Evolutionary conservation across 2,113 vertebrate genomes (phyloP).

Genomic region (Kryptolebias marmoratus): DNA sequence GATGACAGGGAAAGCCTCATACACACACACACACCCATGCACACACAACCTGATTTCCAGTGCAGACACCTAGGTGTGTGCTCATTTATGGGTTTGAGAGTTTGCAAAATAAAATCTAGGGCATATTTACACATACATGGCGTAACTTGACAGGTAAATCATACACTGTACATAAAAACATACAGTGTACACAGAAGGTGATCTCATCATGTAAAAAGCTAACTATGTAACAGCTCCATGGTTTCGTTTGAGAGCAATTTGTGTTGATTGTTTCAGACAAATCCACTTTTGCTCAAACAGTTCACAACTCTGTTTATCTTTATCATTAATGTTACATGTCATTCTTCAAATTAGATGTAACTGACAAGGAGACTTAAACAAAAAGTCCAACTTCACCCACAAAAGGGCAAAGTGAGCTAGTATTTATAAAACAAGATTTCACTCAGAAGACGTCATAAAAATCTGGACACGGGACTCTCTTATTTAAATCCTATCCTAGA

Average conservation of each 20-base stretch:
- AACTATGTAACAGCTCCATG: background rate
- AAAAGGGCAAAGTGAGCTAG: constrained; percentile 30
- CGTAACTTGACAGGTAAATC: constrained; percentile 57
- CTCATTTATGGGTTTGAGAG: constrained; percentile 56
- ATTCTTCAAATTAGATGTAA: background rate
- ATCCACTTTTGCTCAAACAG: constrained; percentile 2
- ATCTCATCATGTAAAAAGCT: constrained; percentile 12
- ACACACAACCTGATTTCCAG: constrained; percentile 44
- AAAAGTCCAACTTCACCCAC: constrained; percentile 31
- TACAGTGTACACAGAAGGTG: constrained; percentile 26
- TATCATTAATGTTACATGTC: constrained; percentile 1
- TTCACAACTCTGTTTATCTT: constrained; percentile 9
- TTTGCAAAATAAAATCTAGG: constrained; percentile 60
- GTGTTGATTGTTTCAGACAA: background rate
- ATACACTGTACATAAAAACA: constrained; percentile 36
- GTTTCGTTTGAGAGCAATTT: background rate
- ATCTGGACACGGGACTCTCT: constrained; percentile 62
- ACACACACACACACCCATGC: constrained; percentile 36
- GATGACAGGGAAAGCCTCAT: constrained; percentile 74
- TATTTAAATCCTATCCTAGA: constrained; percentile 68
- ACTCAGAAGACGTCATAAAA: constrained; percentile 46
- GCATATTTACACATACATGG: constrained; percentile 63
- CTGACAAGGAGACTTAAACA: background rate
- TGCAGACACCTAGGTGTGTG: constrained; percentile 63
- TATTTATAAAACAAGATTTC: constrained; percentile 47